Evolutionary conservation across 1,140 invertebrate species (phyloP).

Genomic region (Choristoneura fumiferana): DNA sequence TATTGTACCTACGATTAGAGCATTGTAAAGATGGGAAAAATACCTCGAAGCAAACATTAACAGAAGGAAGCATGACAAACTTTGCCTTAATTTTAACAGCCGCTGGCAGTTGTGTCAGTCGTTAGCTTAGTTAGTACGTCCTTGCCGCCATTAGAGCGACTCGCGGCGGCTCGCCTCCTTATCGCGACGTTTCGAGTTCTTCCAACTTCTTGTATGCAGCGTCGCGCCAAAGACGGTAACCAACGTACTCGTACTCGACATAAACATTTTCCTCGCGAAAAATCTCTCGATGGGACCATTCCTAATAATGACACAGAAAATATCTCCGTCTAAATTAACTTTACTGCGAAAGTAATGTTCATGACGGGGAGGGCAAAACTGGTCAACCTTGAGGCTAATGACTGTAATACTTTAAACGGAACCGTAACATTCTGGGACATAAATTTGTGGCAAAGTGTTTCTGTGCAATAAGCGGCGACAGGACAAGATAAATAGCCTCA

Average conservation of each 20-base stretch:
- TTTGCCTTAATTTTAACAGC: conserved; percentile 12
- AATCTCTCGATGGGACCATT: conserved; percentile 2
- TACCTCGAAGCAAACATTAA: background rate
- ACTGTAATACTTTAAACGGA: background rate
- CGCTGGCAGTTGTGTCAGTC: conserved; percentile 17
- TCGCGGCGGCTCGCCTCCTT: conserved; percentile 10
- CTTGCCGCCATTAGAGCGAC: conserved; percentile 10
- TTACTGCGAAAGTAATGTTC: conserved; percentile 14
- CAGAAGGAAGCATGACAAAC: conserved; percentile 17
- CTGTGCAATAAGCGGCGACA: background rate
- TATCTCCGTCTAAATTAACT: conserved; percentile 14
- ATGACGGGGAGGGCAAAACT: conserved; percentile 12
- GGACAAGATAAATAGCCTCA: background rate
- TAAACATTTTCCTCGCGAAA: conserved; percentile 9
- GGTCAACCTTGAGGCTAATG: conserved; percentile 12
- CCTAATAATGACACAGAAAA: conserved; percentile 14
- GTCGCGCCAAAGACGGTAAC: conserved; percentile 3
- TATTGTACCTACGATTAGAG: too few relatives aligned
- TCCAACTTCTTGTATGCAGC: conserved; percentile 16
- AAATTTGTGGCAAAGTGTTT: background rate
- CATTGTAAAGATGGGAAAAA: too few relatives aligned
- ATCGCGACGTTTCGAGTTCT: conserved; percentile 16
- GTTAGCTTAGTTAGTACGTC: conserved; percentile 17
- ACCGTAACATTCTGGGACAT: background rate
- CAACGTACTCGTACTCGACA: background rate